Conservation (phyloP, 2,888 invertebrate species). For the Tyria jacobaeae region DNA sequence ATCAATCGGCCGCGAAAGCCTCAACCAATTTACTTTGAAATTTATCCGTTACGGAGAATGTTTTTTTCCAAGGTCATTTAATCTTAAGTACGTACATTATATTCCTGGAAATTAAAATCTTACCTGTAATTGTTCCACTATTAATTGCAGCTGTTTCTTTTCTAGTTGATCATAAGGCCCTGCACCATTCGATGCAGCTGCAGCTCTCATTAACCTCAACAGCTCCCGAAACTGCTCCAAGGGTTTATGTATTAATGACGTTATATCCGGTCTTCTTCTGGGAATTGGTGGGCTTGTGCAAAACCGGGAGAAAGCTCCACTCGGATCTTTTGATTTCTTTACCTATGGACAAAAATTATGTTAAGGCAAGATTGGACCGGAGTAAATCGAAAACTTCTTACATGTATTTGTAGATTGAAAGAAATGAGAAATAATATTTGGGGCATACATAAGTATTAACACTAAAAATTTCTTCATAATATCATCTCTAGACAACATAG, state of each 20-base stretch:
- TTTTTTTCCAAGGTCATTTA: background rate
- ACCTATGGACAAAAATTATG: conserved; percentile 69
- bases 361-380: background rate
- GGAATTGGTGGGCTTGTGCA: conserved; percentile 94
- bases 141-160: conserved; percentile 80
- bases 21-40: background rate
- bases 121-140: conserved; percentile 82
- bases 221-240: conserved; percentile 90
- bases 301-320: conserved; percentile 92
- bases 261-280: conserved; percentile 93
- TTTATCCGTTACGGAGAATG: background rate
- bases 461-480: no score
- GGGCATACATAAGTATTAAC: no score
- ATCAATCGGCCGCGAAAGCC: no score
- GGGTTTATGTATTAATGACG: conserved; percentile 94
- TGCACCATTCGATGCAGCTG: conserved; percentile 71
- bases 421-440: no score
- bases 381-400: background rate
- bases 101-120: background rate
- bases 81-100: background rate
- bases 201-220: conserved; percentile 78
- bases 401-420: no score
- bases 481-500: no score
- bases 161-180: conserved; percentile 81
- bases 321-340: conserved; percentile 90